A percentile compares a stretch with the other conserved stretches of the same genome.
These are phyloP conservation scores for Amphimallon solstitiale DNA, from an alignment of 2,888 invertebrate genomes.

Conservation along the genomic window DNA sequence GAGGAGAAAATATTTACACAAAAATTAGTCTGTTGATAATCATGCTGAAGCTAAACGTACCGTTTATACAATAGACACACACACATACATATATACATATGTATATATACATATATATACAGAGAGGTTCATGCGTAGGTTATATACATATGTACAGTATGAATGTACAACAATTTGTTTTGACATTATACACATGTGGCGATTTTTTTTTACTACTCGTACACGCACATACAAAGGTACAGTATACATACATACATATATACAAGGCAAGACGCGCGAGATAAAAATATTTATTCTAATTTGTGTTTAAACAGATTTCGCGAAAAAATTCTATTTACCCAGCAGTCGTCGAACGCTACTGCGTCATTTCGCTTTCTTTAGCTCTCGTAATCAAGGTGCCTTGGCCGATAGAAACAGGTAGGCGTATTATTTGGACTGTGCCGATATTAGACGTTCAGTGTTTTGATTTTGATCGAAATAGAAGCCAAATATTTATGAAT, in stretches of 20 bases:
- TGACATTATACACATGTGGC: constrained; percentile 3
- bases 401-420: not conserved
- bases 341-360: not conserved
- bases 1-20: constrained; percentile 41
- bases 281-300: constrained; percentile 31
- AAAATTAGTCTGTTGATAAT: constrained; percentile 42
- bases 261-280: not conserved
- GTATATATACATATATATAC: no score
- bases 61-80: constrained; percentile 10
- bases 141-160: not conserved
- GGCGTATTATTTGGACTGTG: no score
- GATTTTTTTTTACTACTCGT: not conserved
- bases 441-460: no score
- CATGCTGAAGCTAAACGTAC: constrained; percentile 4
- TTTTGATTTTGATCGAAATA: no score
- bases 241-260: no score
- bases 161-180: not conserved
- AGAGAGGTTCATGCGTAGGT: no score
- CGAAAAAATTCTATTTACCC: constrained; percentile 6
- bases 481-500: no score
- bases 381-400: not conserved
- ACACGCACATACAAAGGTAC: no score
- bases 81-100: not conserved
- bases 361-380: not conserved
- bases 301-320: constrained; percentile 8